Conservation (phyloP, 2,888 invertebrate genomes). For the Dendrolimus pini region DNA sequence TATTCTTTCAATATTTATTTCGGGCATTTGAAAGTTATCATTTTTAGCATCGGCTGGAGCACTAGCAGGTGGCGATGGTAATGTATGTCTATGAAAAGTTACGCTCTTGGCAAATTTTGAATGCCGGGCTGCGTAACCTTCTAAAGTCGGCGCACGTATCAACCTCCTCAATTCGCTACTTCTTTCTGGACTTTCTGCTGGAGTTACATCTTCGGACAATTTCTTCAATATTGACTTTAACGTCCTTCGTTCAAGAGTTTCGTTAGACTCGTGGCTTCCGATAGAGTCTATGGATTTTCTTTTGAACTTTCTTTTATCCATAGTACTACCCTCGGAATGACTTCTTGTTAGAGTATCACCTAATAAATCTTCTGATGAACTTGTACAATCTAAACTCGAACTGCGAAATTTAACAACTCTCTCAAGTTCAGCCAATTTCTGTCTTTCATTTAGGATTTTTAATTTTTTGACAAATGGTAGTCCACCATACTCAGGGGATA, state of each 20-base stretch:
- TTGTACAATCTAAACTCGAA: conserved; percentile 86
- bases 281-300: conserved; percentile 59
- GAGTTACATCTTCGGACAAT: conserved; percentile 82
- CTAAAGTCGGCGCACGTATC: conserved; percentile 88
- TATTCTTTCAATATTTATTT: conserved; percentile 22
- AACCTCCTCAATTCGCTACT: conserved; percentile 80
- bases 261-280: conserved; percentile 78
- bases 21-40: conserved; percentile 55
- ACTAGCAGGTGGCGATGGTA: conserved; percentile 86
- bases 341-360: conserved; percentile 82
- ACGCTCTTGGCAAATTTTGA: conserved; percentile 93
- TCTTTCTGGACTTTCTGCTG: conserved; percentile 62
- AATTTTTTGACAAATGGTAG: conserved; percentile 92
- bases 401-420: conserved; percentile 85
- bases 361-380: conserved; percentile 76
- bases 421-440: conserved; percentile 89
- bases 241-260: conserved; percentile 87
- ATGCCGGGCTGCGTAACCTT: conserved; percentile 92
- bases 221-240: conserved; percentile 91
- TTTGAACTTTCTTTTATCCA: conserved; percentile 76
- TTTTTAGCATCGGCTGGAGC: conserved; percentile 47
- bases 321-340: conserved; percentile 88
- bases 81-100: conserved; percentile 89
- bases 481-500: conserved; percentile 91
- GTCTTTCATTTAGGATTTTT: conserved; percentile 91